phyloP scores from a whole-genome alignment of 2,797 vertebrate genomes.

The Brachymystax lenok region DNA sequence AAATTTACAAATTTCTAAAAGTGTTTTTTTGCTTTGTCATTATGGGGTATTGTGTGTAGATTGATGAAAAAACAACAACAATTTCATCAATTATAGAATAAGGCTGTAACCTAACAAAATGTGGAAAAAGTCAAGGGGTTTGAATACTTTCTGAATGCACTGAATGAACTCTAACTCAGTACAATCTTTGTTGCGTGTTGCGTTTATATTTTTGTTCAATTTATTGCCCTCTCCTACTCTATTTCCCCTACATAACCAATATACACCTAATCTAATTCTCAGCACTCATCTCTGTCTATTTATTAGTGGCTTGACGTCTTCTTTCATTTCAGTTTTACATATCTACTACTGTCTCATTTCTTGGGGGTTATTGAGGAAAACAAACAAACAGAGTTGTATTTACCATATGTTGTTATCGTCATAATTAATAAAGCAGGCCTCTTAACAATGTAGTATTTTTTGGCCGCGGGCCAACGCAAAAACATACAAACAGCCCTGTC shows the following conservation, averaged over 20 bases:
- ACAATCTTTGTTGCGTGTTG: no score
- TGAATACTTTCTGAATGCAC: no score
- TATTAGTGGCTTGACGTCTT: constrained; percentile 51
- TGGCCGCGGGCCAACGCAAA: not conserved
- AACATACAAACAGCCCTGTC: not conserved
- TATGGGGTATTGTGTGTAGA: no score
- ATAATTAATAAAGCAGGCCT: not conserved
- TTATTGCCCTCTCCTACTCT: constrained; percentile 33
- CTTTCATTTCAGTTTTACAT: constrained; percentile 32
- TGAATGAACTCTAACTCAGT: no score
- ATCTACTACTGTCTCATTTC: constrained; percentile 16
- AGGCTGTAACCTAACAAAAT: no score
- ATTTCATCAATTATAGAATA: no score
- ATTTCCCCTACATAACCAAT: no score
- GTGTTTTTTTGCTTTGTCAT: no score
- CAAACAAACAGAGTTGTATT: constrained; percentile 38
- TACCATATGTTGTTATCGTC: not conserved
- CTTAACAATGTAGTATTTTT: not conserved
- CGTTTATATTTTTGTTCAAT: no score
- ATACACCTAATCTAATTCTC: constrained; percentile 43
- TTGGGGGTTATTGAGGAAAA: constrained; percentile 36
- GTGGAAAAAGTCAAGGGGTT: no score
- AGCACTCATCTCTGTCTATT: constrained; percentile 46
- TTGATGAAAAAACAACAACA: no score
- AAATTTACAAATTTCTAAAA: no score